These are phyloP conservation scores for Pyrocephalus nanus DNA, from an alignment of 2,797 vertebrate species.

Conservation along the genomic window DNA sequence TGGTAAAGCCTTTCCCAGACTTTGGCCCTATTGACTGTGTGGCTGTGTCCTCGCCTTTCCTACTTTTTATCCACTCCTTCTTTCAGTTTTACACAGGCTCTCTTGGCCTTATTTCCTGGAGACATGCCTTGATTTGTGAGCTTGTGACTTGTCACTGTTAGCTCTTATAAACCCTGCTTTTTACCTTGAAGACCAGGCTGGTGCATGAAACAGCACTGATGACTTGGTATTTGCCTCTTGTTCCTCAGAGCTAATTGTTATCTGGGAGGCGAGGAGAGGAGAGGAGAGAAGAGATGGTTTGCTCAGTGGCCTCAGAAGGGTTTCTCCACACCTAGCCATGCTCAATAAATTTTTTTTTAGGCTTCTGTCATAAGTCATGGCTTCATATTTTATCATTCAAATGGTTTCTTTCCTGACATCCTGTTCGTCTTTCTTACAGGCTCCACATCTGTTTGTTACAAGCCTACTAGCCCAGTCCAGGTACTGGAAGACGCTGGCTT, in stretches of 20 bases:
- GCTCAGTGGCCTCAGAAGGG: background rate
- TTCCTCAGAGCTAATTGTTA: background rate
- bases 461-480: slow-evolving; percentile 62
- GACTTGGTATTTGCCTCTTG: background rate
- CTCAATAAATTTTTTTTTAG: background rate
- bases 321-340: background rate
- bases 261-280: background rate
- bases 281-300: background rate
- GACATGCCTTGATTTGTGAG: background rate
- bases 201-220: background rate
- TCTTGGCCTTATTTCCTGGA: background rate
- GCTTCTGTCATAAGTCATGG: background rate
- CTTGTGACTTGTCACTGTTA: background rate
- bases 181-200: background rate
- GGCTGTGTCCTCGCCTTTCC: background rate
- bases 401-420: background rate
- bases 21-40: background rate
- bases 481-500: slow-evolving; percentile 69
- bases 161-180: background rate
- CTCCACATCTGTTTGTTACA: slow-evolving; percentile 67
- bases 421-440: slow-evolving; percentile 33
- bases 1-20: background rate
- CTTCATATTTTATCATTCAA: background rate
- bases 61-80: background rate
- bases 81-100: background rate